Evolutionary conservation across 2,113 vertebrate species (phyloP).

Genomic region (Astur gentilis): DNA sequence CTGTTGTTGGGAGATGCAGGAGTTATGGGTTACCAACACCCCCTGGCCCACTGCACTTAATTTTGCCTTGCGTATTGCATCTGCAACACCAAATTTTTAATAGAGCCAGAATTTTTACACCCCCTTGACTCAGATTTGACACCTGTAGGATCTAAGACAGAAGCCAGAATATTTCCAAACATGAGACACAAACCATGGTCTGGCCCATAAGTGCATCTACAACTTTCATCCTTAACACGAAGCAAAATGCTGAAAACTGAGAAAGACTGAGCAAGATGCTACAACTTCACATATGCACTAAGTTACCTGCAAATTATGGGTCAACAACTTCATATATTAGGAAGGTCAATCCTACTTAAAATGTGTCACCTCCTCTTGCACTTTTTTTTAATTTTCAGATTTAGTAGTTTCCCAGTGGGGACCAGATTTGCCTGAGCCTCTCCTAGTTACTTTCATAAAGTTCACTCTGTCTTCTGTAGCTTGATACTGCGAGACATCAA

Average conservation of each 20-base stretch:
- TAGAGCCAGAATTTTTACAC: background rate
- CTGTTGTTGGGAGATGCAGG: background rate
- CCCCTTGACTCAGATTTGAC: background rate
- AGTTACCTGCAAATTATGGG: background rate
- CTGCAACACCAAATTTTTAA: background rate
- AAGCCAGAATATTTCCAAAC: background rate
- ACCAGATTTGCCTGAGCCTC: background rate
- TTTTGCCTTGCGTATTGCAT: accelerated
- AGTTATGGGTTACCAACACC: background rate
- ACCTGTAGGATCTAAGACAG: background rate
- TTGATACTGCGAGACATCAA: background rate
- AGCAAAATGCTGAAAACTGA: background rate
- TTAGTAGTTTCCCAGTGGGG: background rate
- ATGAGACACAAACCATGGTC: background rate
- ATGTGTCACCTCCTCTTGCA: background rate
- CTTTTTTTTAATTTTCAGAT: background rate
- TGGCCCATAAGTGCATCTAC: background rate
- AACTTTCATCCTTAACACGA: background rate
- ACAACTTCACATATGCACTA: background rate
- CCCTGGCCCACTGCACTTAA: background rate
- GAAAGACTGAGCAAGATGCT: background rate
- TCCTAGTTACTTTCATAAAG: background rate
- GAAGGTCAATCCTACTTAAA: background rate
- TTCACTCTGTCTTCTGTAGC: background rate
- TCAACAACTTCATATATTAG: background rate